Percentiles rank a stretch among this genome's conserved stretches.
Conservation (phyloP, 2,113 vertebrate genomes). For the Danio rerio region DNA sequence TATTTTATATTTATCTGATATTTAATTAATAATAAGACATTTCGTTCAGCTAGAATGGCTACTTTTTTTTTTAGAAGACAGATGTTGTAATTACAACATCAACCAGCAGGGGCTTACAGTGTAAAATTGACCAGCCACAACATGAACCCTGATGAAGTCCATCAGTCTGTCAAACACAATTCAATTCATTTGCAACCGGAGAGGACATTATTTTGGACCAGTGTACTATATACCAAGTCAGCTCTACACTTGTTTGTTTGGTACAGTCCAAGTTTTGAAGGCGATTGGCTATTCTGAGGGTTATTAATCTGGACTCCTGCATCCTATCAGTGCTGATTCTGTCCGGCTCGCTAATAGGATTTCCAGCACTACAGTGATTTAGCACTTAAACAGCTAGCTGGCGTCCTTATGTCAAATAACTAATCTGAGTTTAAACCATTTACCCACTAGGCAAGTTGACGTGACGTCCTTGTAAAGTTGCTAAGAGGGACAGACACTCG, state of each 20-base stretch:
- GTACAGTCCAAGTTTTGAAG: slow-evolving; percentile 61
- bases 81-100: slow-evolving; percentile 4
- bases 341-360: slow-evolving; percentile 75
- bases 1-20: too few species aligned
- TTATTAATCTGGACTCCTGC: slow-evolving; percentile 78
- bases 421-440: slow-evolving; percentile 73
- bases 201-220: neutral
- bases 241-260: slow-evolving; percentile 41
- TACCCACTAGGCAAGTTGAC: slow-evolving; percentile 51
- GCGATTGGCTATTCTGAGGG: slow-evolving; percentile 71
- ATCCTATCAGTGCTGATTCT: slow-evolving; percentile 75
- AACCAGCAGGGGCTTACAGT: slow-evolving; percentile 1
- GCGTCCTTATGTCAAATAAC: slow-evolving; percentile 63
- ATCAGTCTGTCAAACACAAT: too few species aligned
- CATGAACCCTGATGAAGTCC: neutral
- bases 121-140: neutral
- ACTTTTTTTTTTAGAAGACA: too few species aligned
- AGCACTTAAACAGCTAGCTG: slow-evolving; percentile 73
- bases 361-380: slow-evolving; percentile 77
- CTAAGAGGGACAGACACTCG: slow-evolving; percentile 57
- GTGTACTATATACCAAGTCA: slow-evolving; percentile 24
- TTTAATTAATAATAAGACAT: too few species aligned
- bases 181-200: neutral
- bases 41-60: too few species aligned
- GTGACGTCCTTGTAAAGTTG: slow-evolving; percentile 54